Base-by-base conservation (phyloP, 2,888 invertebrate genomes). In the Scaptomyza reducta region DNA sequence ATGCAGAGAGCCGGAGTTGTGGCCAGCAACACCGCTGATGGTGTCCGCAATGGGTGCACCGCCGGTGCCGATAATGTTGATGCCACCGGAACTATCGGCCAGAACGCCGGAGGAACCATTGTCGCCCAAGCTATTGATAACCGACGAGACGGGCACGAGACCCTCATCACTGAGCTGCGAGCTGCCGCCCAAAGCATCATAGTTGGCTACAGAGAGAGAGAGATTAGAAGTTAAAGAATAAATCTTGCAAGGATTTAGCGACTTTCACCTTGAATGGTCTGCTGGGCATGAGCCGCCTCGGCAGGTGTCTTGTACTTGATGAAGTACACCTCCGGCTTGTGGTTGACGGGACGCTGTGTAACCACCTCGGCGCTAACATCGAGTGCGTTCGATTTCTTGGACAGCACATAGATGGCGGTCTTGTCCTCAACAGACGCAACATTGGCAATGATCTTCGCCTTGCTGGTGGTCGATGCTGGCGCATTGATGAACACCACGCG, bases 271-370 rank as follows among this genome's bases (percentile, higher is more conserved):
- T 91, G 91, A 64, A 91, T 91, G 38, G 88, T 79, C 51, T 89
- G 90, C 64, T 91, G 91, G 22, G 91, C 91, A 70, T 89, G 89
- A 5, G 80, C 65, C 9, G 91, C 91, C 77, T 91, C 91, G 61
- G 89, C 84, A 29, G 91, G 88, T 2, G 90, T 91, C 76, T 90
- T 91, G 79, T 91, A 91, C 71, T 91, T 91, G 60, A 91, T 88
- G 58, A 90, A 91, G 87, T 88, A 91, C 2, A 91, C 91, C 72
- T 91, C 91, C 22, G 91, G 91, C 70, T 91, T 91, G 62, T 79
- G 72, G 49, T 79, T 82, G 3, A 77, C 76, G 0, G 88, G 84
- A 38, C 89, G 85, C 50, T 89, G 90, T 25, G 90, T 90, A 25
- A 89, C 89, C 7, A 90, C 89, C 70, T 91, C 90, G 40, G 90